Evolutionary conservation across 2,797 vertebrate species (phyloP), one percentile per base, ranked within the genome.

Genomic region (Ciconia nigra): DNA sequence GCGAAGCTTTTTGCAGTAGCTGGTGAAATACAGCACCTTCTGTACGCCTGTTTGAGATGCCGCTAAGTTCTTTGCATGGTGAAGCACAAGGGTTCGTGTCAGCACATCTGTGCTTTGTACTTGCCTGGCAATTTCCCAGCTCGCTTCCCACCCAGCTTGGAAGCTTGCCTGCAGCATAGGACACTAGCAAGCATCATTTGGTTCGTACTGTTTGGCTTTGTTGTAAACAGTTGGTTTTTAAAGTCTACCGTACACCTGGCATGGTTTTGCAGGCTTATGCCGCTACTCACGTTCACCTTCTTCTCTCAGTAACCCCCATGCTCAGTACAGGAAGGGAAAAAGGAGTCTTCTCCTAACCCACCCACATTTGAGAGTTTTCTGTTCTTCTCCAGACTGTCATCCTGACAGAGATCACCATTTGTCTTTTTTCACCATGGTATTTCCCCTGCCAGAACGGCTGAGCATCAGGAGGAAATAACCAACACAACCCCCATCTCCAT

Each of bases 71-170:
- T 58, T 11, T 70, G 33, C 66, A 31, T 0, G 2, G 62, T 2
- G 26, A 62, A 62, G 16, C 59, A 15, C 51, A 2, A 17, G 33
- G 22, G 61, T 35, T 69, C 7, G 0, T 47, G 54, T 93, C 0
- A 0, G 76, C 86, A 93, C 6, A 15, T 62, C 78, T 52, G 55
- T 51, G 44, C 35, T 90, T 69, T 33, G 21, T 73, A 26, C 42
- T 84, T 11, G 2, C 17, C 74, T 95, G 86, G 74, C 47, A 73
- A 44, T 41, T 77, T 89, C 77, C 78, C 90, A 94, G 35, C 42
- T 93, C 62, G 13, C 66, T 90, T 89, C 77, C 58, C 26, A 89
- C 33, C 55, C 46, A 46, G 55, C 11, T 14, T 94, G 96, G 93
- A 94, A 87, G 13, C 25, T 51, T 89, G 66, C 72, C 88, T 1